Evolutionary conservation across 2,888 invertebrate species (phyloP).

Genomic region (Ptychoptera albimana): DNA sequence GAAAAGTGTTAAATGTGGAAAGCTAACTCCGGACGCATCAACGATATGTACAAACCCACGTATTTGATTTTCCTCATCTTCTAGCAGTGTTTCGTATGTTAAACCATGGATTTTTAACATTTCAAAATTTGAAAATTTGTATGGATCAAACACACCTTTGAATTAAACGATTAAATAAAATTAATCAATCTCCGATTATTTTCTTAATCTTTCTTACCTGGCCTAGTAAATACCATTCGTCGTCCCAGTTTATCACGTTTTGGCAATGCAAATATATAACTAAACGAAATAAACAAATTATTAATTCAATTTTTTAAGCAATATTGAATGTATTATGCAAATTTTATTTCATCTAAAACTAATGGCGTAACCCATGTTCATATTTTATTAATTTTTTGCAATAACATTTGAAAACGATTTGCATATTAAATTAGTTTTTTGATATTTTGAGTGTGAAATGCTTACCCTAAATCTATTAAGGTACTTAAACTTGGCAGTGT

Average conservation of each 20-base stretch:
- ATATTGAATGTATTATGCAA: too few relatives aligned
- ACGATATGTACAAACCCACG: conserved; percentile 64
- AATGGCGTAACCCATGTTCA: too few relatives aligned
- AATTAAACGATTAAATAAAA: conserved; percentile 7
- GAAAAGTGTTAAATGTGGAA: conserved; percentile 59
- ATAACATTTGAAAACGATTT: too few relatives aligned
- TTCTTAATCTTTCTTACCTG: conserved; percentile 37
- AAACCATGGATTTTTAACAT: conserved; percentile 63
- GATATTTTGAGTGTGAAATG: background rate
- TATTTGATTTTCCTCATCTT: conserved; percentile 67
- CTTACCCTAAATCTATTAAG: conserved; percentile 52
- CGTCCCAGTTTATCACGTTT: conserved; percentile 57
- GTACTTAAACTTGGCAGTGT: conserved; percentile 52
- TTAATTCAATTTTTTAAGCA: too few relatives aligned
- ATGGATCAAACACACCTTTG: conserved; percentile 61
- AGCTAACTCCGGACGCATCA: conserved; percentile 57
- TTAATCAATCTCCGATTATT: background rate
- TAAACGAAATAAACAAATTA: background rate
- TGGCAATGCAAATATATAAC: conserved; percentile 56
- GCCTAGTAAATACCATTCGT: conserved; percentile 58
- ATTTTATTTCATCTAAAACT: too few relatives aligned
- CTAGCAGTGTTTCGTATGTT: conserved; percentile 63
- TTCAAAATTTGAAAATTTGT: conserved; percentile 57
- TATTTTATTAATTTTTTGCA: too few relatives aligned
- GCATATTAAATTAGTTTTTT: too few relatives aligned